phyloP scores from a whole-genome alignment of 2,113 vertebrate genomes.

The Willisornis vidua region DNA sequence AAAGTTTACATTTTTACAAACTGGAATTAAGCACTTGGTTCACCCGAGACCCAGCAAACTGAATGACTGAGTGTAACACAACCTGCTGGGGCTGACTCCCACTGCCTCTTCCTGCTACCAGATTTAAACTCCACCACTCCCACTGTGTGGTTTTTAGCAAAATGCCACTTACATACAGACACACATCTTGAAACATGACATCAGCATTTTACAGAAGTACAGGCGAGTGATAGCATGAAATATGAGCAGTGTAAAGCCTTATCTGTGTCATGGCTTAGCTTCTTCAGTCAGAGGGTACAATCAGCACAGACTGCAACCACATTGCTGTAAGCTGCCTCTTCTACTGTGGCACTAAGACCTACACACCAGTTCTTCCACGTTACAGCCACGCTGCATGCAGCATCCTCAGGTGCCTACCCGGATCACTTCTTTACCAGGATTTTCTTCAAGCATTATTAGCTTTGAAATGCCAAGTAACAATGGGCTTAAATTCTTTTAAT shows the following conservation, averaged over 20 bases:
- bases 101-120: not conserved
- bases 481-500: not conserved
- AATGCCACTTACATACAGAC: not conserved
- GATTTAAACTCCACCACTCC: not conserved
- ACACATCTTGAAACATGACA: not conserved
- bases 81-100: not conserved
- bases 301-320: not conserved
- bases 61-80: not conserved
- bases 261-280: not conserved
- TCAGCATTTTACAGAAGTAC: not conserved
- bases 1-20: not conserved
- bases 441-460: not conserved
- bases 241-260: fast-evolving
- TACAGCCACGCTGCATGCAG: not conserved
- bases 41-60: fast-evolving
- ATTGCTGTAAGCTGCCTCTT: fast-evolving
- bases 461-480: fast-evolving
- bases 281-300: fast-evolving
- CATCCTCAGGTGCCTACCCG: not conserved
- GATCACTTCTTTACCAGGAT: not conserved
- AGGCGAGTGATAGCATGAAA: fast-evolving
- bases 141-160: not conserved
- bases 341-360: fast-evolving
- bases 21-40: not conserved
- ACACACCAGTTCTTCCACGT: not conserved